Conservation (phyloP, 1,140 invertebrate species). For the Tyrophagus putrescentiae region DNA sequence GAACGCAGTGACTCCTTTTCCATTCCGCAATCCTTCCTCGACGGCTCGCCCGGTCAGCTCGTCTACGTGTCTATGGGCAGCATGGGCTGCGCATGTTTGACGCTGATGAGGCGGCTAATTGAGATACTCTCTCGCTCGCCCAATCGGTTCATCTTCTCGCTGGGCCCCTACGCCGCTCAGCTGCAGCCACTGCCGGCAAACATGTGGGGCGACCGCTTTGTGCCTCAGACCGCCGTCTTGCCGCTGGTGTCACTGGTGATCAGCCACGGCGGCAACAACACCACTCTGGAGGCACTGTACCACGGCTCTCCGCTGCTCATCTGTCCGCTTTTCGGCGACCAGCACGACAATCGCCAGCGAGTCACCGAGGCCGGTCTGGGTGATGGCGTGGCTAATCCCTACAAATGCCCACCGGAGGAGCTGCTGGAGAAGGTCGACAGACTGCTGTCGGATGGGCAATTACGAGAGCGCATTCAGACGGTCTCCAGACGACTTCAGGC, state of each 20-base stretch:
- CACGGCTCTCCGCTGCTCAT: slow-evolving; percentile 14
- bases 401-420: slow-evolving; percentile 4
- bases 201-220: slow-evolving; percentile 2
- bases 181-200: slow-evolving; percentile 22
- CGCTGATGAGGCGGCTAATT: slow-evolving; percentile 16
- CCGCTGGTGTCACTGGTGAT: slow-evolving; percentile 16
- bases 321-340: slow-evolving; percentile 17
- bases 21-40: slow-evolving; percentile 4
- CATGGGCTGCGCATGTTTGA: slow-evolving; percentile 26
- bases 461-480: background rate
- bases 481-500: slow-evolving; percentile 18
- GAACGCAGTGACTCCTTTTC: background rate
- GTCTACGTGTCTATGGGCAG: slow-evolving; percentile 19
- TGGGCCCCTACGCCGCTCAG: background rate
- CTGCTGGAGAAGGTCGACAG: slow-evolving; percentile 8
- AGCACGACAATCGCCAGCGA: slow-evolving; percentile 19
- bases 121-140: slow-evolving; percentile 1
- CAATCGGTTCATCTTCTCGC: slow-evolving; percentile 19
- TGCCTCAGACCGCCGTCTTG: slow-evolving; percentile 7
- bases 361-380: slow-evolving; percentile 12
- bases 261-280: slow-evolving; percentile 20
- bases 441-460: slow-evolving; percentile 6
- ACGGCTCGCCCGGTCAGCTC: background rate
- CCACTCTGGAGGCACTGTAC: slow-evolving; percentile 11
- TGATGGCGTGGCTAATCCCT: background rate